phyloP scores from a whole-genome alignment of 1,140 invertebrate genomes.

The Psix sp. region DNA sequence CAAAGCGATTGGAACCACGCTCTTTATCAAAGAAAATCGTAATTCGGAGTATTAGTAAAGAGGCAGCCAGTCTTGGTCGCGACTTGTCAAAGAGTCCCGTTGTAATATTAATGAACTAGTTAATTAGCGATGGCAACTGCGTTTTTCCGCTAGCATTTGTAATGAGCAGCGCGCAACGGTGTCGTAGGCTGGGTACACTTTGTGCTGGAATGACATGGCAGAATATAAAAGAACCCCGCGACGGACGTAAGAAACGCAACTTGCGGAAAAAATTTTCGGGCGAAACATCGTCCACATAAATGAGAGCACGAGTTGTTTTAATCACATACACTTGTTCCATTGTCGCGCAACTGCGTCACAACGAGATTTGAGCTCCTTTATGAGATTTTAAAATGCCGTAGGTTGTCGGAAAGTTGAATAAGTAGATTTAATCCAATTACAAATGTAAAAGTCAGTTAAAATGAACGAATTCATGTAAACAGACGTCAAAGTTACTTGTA shows the following conservation, averaged over 20 bases:
- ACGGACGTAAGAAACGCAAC: too few relatives aligned
- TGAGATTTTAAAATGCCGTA: too few relatives aligned
- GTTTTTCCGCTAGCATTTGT: slow-evolving; percentile 17
- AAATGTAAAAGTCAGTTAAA: too few relatives aligned
- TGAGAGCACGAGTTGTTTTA: not conserved
- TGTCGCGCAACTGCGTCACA: not conserved
- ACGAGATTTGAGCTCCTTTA: not conserved
- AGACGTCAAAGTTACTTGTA: too few relatives aligned
- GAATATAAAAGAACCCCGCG: too few relatives aligned
- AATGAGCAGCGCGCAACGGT: slow-evolving; percentile 15
- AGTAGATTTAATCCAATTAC: too few relatives aligned
- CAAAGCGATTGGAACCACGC: not conserved
- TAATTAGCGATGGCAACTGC: slow-evolving; percentile 22
- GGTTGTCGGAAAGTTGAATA: too few relatives aligned
- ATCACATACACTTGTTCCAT: not conserved
- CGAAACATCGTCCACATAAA: too few relatives aligned
- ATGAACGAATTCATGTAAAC: too few relatives aligned
- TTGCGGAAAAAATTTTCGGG: too few relatives aligned
- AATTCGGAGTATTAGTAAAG: slow-evolving; percentile 5
- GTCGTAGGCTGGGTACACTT: slow-evolving; percentile 14
- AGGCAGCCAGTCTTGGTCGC: slow-evolving; percentile 6
- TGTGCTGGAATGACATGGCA: too few relatives aligned
- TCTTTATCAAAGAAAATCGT: slow-evolving; percentile 5
- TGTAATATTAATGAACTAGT: slow-evolving; percentile 30
- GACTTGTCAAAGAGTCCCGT: slow-evolving; percentile 9